Percentiles rank a stretch among this genome's conserved stretches.
phyloP scores from a whole-genome alignment of 2,888 invertebrate genomes.

The Pecten maximus region DNA sequence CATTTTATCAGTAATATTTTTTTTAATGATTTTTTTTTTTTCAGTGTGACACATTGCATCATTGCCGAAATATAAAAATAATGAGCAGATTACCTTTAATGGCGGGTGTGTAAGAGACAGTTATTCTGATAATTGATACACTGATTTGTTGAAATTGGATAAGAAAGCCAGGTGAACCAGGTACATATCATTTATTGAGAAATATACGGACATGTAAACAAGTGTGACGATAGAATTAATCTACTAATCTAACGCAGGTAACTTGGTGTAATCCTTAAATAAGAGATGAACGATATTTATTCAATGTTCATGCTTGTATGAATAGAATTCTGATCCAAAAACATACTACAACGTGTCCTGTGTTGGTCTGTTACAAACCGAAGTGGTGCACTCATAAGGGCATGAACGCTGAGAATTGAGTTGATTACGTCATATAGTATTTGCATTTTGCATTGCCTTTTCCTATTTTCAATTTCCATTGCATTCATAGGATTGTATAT shows the following conservation, averaged over 20 bases:
- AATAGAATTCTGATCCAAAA: no score
- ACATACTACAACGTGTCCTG: no score
- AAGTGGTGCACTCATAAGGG: no score
- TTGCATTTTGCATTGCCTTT: no score
- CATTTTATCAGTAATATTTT: not conserved
- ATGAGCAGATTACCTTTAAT: conserved; percentile 6
- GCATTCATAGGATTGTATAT: no score
- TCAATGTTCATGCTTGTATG: not conserved
- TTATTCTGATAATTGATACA: conserved; percentile 11
- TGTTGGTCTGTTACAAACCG: no score
- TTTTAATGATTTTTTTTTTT: not conserved
- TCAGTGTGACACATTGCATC: conserved; percentile 15
- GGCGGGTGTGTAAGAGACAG: not conserved
- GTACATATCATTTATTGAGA: not conserved
- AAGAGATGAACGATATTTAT: not conserved
- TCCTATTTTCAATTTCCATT: no score
- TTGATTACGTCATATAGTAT: no score
- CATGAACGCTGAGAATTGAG: no score
- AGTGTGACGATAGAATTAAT: not conserved
- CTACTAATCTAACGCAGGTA: not conserved
- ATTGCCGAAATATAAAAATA: conserved; percentile 3
- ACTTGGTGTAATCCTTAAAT: not conserved
- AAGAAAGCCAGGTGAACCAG: not conserved
- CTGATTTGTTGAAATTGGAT: not conserved
- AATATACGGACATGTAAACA: not conserved